These are phyloP conservation scores for Coptodon rendalli DNA, from an alignment of 2,113 vertebrate genomes.

Conservation along the genomic window DNA sequence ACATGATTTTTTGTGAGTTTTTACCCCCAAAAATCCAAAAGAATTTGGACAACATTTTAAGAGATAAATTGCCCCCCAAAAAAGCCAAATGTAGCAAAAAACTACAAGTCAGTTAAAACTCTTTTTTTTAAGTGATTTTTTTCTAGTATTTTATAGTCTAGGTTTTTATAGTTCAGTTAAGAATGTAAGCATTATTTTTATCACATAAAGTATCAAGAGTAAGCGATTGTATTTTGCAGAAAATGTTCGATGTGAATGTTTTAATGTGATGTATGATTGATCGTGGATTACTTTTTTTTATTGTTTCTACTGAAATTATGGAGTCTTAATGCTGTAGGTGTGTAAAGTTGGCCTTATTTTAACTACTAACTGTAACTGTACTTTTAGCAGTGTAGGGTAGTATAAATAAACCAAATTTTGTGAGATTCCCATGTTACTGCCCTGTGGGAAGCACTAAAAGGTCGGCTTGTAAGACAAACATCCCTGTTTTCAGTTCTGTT, in stretches of 20 bases:
- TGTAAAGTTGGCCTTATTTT: not conserved
- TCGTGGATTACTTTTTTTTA: not conserved
- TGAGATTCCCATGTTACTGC: not conserved
- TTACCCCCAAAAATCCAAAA: not conserved
- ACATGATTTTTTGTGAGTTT: not conserved
- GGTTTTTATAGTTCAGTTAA: not conserved
- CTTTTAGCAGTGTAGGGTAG: not conserved
- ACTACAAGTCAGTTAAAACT: not conserved
- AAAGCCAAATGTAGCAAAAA: not conserved
- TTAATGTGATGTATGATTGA: not conserved
- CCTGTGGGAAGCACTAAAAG: not conserved
- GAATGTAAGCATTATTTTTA: not conserved
- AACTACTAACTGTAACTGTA: not conserved
- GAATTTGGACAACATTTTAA: not conserved
- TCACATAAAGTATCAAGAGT: not conserved
- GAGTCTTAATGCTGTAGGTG: not conserved
- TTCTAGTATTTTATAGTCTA: not conserved
- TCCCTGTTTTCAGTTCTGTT: not conserved
- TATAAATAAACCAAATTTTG: not conserved
- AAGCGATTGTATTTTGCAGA: not conserved
- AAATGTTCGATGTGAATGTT: not conserved
- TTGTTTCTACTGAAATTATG: not conserved
- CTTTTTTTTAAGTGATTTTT: not conserved
- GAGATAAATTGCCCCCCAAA: not conserved
- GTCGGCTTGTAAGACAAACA: not conserved